Evolutionary conservation across 2,888 invertebrate genomes (phyloP).

Genomic region (Marasmarcha lunaedactyla): DNA sequence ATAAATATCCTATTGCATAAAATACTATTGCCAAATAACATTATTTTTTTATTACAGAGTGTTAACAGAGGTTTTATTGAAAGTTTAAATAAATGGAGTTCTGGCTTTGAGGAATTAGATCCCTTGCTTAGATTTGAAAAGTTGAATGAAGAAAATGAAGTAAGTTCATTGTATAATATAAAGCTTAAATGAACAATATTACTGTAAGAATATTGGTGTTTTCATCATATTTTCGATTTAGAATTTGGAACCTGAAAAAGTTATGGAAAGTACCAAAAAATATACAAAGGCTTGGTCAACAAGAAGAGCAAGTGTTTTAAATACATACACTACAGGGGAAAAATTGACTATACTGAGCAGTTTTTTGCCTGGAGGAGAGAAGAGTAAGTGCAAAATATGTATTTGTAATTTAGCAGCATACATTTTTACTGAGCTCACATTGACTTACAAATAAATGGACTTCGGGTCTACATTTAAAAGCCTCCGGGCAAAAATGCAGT

Average conservation of each 20-base stretch:
- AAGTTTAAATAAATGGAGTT: constrained; percentile 52
- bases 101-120: constrained; percentile 52
- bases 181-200: background rate
- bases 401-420: too few relatives aligned
- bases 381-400: constrained; percentile 63
- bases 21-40: too few relatives aligned
- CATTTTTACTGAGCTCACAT: too few relatives aligned
- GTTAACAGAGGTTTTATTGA: constrained; percentile 42
- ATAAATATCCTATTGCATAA: too few relatives aligned
- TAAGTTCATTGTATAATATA: constrained; percentile 17
- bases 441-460: too few relatives aligned
- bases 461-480: too few relatives aligned
- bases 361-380: constrained; percentile 84
- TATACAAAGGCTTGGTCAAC: constrained; percentile 82
- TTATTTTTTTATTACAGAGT: background rate
- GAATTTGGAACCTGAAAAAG: background rate
- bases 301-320: constrained; percentile 82
- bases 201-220: background rate
- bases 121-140: constrained; percentile 54
- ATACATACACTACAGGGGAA: constrained; percentile 93
- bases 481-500: too few relatives aligned
- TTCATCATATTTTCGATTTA: background rate
- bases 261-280: constrained; percentile 32
- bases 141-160: constrained; percentile 39
- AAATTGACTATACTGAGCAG: constrained; percentile 92